Evolutionary conservation across 2,113 vertebrate species (phyloP).

Genomic region (Gnathonemus longibarbis): DNA sequence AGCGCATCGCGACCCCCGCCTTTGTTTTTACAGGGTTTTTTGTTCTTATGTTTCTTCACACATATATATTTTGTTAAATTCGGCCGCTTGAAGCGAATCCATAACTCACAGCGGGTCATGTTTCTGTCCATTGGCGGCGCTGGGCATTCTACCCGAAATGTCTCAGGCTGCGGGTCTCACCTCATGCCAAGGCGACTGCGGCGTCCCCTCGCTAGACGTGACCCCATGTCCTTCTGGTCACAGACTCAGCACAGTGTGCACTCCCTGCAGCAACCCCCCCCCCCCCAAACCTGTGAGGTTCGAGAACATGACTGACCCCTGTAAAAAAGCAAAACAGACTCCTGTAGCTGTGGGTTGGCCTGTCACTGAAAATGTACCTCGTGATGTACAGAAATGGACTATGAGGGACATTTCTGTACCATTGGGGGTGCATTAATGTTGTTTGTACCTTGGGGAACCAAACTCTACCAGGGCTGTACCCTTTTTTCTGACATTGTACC

Average conservation of each 20-base stretch:
- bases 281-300: background rate
- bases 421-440: background rate
- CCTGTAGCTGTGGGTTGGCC: background rate
- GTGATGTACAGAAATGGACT: background rate
- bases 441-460: background rate
- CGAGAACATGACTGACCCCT: background rate
- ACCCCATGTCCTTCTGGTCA: background rate
- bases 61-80: background rate
- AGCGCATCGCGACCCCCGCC: background rate
- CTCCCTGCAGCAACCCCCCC: background rate
- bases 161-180: background rate
- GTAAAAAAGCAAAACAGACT: background rate
- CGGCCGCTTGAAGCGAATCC: background rate
- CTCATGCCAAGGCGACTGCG: background rate
- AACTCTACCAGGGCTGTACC: background rate
- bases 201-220: background rate
- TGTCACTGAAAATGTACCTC: background rate
- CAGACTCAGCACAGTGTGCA: background rate
- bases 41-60: background rate
- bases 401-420: background rate
- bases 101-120: background rate
- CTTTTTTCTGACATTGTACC: background rate
- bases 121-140: background rate
- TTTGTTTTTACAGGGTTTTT: background rate
- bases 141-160: background rate